Conservation (phyloP, 1,140 invertebrate genomes). For the Drosophila biarmipes region DNA sequence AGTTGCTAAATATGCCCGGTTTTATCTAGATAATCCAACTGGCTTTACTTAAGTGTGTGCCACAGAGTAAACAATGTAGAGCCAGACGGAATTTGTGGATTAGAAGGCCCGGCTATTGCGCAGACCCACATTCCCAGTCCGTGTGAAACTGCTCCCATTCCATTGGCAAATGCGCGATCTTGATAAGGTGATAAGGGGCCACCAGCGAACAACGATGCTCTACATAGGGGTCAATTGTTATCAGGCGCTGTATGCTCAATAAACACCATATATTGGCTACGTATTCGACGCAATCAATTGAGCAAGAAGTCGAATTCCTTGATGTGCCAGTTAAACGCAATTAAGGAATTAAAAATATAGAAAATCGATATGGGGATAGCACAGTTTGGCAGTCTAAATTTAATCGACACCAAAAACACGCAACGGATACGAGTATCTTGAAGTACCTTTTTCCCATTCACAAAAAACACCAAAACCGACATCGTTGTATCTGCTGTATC, state of each 20-base stretch:
- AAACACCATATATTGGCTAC: constrained; percentile 16
- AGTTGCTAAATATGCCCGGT: not conserved
- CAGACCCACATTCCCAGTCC: constrained; percentile 4
- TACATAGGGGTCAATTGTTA: constrained; percentile 64
- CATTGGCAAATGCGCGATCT: constrained; percentile 4
- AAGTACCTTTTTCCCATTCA: constrained; percentile 85
- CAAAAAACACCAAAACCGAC: constrained; percentile 85
- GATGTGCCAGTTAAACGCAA: constrained; percentile 12
- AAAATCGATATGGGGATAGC: constrained; percentile 20
- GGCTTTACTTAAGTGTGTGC: not conserved
- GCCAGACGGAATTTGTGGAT: constrained; percentile 7
- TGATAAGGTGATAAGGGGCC: constrained; percentile 41
- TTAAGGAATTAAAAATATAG: constrained; percentile 10
- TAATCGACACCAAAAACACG: constrained; percentile 10
- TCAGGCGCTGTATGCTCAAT: constrained; percentile 41
- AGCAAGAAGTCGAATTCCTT: constrained; percentile 8
- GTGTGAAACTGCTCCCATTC: constrained; percentile 11
- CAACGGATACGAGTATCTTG: constrained; percentile 12
- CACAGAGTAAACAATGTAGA: constrained; percentile 19
- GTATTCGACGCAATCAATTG: constrained; percentile 40
- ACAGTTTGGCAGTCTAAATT: not conserved
- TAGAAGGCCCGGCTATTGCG: constrained; percentile 5
- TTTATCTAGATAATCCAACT: constrained; percentile 8
- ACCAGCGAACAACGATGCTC: constrained; percentile 35
- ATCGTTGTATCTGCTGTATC: constrained; percentile 34